Base-by-base conservation (phyloP, 2,113 vertebrate genomes). In the Elachura formosa region DNA sequence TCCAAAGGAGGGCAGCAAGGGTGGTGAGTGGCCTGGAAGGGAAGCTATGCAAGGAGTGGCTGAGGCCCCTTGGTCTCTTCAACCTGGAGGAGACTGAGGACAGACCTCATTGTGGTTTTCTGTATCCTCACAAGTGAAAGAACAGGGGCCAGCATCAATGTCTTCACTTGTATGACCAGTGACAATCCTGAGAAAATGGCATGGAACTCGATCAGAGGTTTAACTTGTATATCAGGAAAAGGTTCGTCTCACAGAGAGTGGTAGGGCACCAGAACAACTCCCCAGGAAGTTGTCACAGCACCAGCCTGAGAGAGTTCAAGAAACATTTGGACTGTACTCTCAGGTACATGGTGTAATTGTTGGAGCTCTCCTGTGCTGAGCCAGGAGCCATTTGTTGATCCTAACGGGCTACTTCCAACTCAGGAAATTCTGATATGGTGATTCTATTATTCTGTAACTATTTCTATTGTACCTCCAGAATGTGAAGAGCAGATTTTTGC, bases 21-120 rank as follows among this genome's bases (percentile, higher is more conserved):
- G 17, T 54, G 12, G 19, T 54, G 29, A 69, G n/a, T 15, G 4
- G 2, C 5, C 24, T n/a, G 24, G 55, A 69, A 29, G 20, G 5
- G 28, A 54, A 61, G 13, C 1, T 0, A 0, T 38, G 1, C 20
- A 16, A 40, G 28, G 8, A 34, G 11, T 2, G 2, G 16, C 29
- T 71, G 48, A 55, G 29, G 21, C 12, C 25, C 26, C 11, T 62
- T 41, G 31, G 1, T 48, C 9, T 48, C 29, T 41, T 71, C 25
- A n/a, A 1, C 25, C 48, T 31, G 48, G 17, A 62, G 24, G 9
- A 41, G 25, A 31, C 11, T 26, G 49, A 63, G 14, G 11, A 3
- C 0, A 71, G 11, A 55, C 4, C 17, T 34, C 31, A 55, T 2
- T 31, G 14, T 14, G 40, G 14, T 15, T 18, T n/a, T 4, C 33